Conservation (phyloP, 2,113 vertebrate species). For the Rhabdomys dilectus region DNA sequence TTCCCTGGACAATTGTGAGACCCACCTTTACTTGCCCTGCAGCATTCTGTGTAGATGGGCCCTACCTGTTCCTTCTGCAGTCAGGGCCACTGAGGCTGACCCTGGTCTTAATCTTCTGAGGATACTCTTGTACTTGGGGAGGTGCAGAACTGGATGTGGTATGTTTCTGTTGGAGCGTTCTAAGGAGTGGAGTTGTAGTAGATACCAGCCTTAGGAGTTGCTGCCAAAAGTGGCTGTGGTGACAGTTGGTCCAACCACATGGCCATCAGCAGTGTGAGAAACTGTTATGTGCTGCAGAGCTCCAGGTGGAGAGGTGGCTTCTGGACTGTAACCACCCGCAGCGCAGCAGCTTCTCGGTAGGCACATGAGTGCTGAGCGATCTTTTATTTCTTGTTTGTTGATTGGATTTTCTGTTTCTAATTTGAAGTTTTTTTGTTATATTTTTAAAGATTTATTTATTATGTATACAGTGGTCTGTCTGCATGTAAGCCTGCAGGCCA, state of each 20-base stretch:
- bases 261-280: not conserved
- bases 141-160: accelerated
- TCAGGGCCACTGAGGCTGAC: not conserved
- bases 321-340: not conserved
- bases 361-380: not conserved
- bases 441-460: not conserved
- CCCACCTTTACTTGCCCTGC: accelerated
- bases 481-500: no score
- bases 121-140: not conserved
- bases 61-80: not conserved
- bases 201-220: not conserved
- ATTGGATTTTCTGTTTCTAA: not conserved
- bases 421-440: not conserved
- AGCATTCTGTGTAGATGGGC: not conserved
- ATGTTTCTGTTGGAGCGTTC: not conserved
- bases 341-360: not conserved
- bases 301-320: not conserved
- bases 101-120: not conserved
- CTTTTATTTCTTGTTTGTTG: not conserved
- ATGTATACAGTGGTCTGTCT: no score
- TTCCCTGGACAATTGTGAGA: not conserved
- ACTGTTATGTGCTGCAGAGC: not conserved
- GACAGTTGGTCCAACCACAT: not conserved
- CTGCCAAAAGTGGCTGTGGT: not conserved
- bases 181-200: not conserved